A percentile compares a stretch with the other conserved stretches of the same genome.
Evolutionary conservation across 2,888 invertebrate species (phyloP).

Genomic region (Drosophila parthenogenetica): DNA sequence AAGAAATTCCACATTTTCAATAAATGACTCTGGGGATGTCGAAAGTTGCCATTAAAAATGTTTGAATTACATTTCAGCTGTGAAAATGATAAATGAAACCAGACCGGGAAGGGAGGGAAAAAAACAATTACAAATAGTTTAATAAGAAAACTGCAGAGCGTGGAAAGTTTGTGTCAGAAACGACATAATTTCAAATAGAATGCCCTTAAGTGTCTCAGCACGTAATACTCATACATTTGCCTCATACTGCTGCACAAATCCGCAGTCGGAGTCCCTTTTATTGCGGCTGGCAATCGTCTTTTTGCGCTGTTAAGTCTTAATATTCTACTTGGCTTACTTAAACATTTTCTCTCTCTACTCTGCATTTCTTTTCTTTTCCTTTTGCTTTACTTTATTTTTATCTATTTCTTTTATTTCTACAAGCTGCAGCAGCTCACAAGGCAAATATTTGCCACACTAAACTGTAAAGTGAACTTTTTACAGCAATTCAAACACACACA

Average conservation of each 20-base stretch:
- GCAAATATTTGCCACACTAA: constrained; percentile 68
- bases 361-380: neutral
- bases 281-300: constrained; percentile 43
- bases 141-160: constrained; percentile 10
- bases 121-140: constrained; percentile 3
- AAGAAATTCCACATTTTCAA: constrained; percentile 10
- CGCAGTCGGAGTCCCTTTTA: constrained; percentile 44
- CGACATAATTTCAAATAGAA: constrained; percentile 32
- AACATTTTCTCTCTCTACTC: constrained; percentile 12
- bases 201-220: constrained; percentile 41
- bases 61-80: constrained; percentile 24
- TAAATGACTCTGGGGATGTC: constrained; percentile 45
- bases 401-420: constrained; percentile 9
- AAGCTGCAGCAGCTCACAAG: constrained; percentile 13
- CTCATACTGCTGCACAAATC: constrained; percentile 47
- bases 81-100: constrained; percentile 45
- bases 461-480: constrained; percentile 62
- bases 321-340: constrained; percentile 57
- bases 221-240: constrained; percentile 35
- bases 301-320: constrained; percentile 56
- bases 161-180: constrained; percentile 27
- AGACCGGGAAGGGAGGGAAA: neutral
- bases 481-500: constrained; percentile 24
- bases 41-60: constrained; percentile 24
- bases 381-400: neutral